These are phyloP conservation scores for Nemapogon koenigi DNA, from an alignment of 2,888 invertebrate species.

Conservation along the genomic window DNA sequence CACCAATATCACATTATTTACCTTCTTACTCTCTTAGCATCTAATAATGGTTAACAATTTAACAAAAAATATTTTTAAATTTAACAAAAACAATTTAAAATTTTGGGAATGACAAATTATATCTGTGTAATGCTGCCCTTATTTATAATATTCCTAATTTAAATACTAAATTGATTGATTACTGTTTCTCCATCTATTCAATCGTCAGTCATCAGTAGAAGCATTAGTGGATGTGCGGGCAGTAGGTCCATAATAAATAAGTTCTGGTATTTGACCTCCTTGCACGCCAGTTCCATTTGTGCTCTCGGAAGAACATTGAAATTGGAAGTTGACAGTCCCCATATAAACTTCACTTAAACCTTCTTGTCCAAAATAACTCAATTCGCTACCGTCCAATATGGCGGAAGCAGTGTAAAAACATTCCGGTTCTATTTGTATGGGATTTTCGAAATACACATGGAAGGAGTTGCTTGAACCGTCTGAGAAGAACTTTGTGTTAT, in stretches of 20 bases:
- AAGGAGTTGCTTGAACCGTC: slow-evolving; percentile 97
- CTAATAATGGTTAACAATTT: background rate
- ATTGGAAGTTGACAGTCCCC: slow-evolving; percentile 94
- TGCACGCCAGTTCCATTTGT: slow-evolving; percentile 98
- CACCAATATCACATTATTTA: slow-evolving; percentile 58
- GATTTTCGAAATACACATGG: slow-evolving; percentile 81
- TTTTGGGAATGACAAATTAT: too few species aligned
- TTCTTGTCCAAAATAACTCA: slow-evolving; percentile 97
- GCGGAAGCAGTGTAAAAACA: slow-evolving; percentile 96
- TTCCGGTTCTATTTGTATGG: slow-evolving; percentile 91
- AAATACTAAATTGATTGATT: too few species aligned
- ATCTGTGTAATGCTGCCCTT: too few species aligned
- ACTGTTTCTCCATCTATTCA: too few species aligned
- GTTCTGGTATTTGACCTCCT: slow-evolving; percentile 96
- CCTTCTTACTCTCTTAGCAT: slow-evolving; percentile 9
- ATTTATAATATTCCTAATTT: too few species aligned
- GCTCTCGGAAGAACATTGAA: slow-evolving; percentile 96
- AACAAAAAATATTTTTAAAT: too few species aligned
- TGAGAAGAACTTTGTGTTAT: slow-evolving; percentile 92
- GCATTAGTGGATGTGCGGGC: slow-evolving; percentile 45
- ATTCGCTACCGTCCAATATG: slow-evolving; percentile 89
- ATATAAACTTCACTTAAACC: slow-evolving; percentile 94
- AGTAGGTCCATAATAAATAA: slow-evolving; percentile 92
- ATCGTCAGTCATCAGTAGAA: slow-evolving; percentile 58
- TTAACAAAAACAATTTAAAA: too few species aligned